Evolutionary conservation across 2,113 vertebrate species (phyloP), one percentile per base, ranked within the genome.

Genomic region (Hyaena hyaena): DNA sequence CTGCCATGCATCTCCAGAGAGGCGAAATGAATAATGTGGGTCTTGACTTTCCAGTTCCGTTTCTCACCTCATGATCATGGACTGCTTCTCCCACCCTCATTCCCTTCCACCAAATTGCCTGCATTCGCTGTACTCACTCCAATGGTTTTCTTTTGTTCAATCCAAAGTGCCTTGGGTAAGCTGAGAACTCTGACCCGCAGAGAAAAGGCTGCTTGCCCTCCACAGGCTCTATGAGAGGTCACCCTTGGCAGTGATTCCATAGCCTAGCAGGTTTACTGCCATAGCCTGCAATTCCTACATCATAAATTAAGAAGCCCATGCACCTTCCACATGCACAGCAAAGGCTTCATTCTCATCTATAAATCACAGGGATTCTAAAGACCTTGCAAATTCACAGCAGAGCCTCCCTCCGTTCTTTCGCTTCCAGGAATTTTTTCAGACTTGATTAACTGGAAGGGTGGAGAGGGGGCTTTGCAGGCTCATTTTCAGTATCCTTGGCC

Each of bases 361-460:
- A 97, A 95, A 96, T 97, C 96, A 95, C 16, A 55, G 79, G 58
- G 73, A 50, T 77, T 97, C 93, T 84, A 61, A 97, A 86, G 91
- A 50, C 87, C 71, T 69, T 90, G 93, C 89, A 68, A 84, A 33
- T 92, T 68, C 91, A 50, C 68, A 58, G 74, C 43, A 43, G 45
- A 80, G 2, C 92, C 93, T 95, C 83, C 65, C 19, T 73, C 86
- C 15, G 28, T 80, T 92, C 16, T 76, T 96, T 69, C 5, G 31
- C 82, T 96, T 97, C 89, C 71, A 93, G 93, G 83, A 96, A 81
- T 80, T 95, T 93, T 95, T 96, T 83, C 87, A 74, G 83, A 90
- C 43, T 87, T 95, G 82, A 97, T 97, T 95, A 96, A 91, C 86
- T 96, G 53, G 33, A 96, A 97, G 74, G 74, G 43, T 61, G 55